Evolutionary conservation across 1,140 invertebrate species (phyloP).

Genomic region (Heliconius himera): DNA sequence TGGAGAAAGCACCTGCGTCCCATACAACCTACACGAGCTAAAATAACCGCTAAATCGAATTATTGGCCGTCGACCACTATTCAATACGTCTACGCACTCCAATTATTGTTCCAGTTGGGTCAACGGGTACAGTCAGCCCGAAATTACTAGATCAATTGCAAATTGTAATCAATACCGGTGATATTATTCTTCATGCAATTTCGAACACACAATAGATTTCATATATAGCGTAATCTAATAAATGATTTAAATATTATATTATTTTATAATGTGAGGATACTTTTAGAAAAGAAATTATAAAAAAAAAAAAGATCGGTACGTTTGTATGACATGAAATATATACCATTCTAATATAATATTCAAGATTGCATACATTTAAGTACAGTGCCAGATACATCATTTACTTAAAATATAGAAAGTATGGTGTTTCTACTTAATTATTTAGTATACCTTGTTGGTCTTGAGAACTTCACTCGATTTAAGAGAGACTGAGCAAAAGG

Average conservation of each 20-base stretch:
- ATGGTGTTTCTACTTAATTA: too few species aligned
- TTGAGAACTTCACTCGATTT: too few species aligned
- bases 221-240: background rate
- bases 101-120: constrained; percentile 56
- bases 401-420: too few species aligned
- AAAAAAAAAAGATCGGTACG: too few species aligned
- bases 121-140: constrained; percentile 44
- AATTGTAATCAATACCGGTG: constrained; percentile 9
- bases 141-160: constrained; percentile 29
- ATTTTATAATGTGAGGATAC: background rate
- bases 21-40: constrained; percentile 57
- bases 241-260: background rate
- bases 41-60: constrained; percentile 77
- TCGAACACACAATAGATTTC: background rate
- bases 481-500: too few species aligned
- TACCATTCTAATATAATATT: too few species aligned
- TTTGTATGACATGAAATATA: too few species aligned
- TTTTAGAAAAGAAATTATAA: too few species aligned
- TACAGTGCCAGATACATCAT: too few species aligned
- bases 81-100: constrained; percentile 62
- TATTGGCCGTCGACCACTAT: constrained; percentile 63
- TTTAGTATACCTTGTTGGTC: too few species aligned
- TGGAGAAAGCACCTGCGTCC: constrained; percentile 63
- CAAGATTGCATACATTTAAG: too few species aligned
- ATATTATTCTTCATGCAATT: constrained; percentile 11